Evolutionary conservation across 1,140 invertebrate species (phyloP).

Genomic region (Dendroctonus valens): DNA sequence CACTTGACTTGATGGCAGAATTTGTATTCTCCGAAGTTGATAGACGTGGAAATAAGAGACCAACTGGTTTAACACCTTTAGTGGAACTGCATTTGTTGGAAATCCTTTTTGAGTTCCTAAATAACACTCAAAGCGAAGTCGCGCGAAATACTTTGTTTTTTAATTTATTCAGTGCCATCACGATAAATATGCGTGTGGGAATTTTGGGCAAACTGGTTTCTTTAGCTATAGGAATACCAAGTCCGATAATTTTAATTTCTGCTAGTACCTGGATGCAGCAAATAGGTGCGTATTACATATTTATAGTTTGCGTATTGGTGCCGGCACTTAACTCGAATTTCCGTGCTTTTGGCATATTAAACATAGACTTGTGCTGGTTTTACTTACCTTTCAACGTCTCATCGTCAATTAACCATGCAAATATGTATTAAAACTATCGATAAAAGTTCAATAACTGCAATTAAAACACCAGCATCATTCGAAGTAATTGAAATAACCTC

Average conservation of each 20-base stretch:
- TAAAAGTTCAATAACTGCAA: no score
- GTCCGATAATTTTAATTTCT: conserved; percentile 68
- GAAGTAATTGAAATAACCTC: no score
- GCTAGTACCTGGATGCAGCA: conserved; percentile 85
- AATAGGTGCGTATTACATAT: conserved; percentile 49
- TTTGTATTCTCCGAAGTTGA: conserved; percentile 79
- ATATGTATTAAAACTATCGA: no score
- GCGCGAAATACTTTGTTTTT: conserved; percentile 78
- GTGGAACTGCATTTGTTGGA: conserved; percentile 76
- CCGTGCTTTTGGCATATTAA: no score
- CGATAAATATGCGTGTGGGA: conserved; percentile 64
- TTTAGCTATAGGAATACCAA: conserved; percentile 71
- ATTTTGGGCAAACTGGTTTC: conserved; percentile 77
- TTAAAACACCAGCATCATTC: no score
- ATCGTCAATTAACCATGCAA: no score
- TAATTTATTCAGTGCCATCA: conserved; percentile 70
- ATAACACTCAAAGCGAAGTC: conserved; percentile 65
- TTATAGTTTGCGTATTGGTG: not conserved
- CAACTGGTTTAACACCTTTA: conserved; percentile 58
- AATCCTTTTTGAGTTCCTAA: conserved; percentile 72
- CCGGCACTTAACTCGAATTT: not conserved
- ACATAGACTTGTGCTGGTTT: not conserved
- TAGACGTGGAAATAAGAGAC: conserved; percentile 59
- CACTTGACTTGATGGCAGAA: conserved; percentile 76
- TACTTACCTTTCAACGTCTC: no score